Evolutionary conservation across 2,888 invertebrate species (phyloP), one percentile per base, ranked within the genome.

Genomic region (Papilio demoleus): DNA sequence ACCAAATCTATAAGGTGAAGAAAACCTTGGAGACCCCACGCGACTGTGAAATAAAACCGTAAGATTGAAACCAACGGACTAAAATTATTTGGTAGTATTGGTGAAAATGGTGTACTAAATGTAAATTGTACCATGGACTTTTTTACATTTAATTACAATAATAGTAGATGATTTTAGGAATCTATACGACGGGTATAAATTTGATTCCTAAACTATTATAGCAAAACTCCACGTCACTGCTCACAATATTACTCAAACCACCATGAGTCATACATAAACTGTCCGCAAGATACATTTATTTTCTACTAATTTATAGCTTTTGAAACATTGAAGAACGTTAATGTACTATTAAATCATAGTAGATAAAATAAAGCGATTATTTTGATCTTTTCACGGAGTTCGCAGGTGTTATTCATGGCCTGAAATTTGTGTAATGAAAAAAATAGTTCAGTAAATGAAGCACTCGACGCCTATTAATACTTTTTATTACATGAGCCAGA

Each of bases 371-470:
- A 60, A 53, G n/a, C 31, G 12, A 38, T 61, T 42, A 61, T 36
- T 47, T 4, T 2, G 38, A 67, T 65, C 61, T 70, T 73, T 70
- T 47, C 45, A 60, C 40, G 62, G 69, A 50, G 62, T 60, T 61
- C 74, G 65, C 82, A 82, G 81, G 80, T 84, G 84, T 73, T 70
- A 65, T 77, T 80, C 78, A 83, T 76, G 81, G 77, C 73, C 72
- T 76, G 75, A 80, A 81, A 79, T 78, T 71, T 76, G 74, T 76
- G 77, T 76, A 77, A 78, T 78, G 73, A 60, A 74, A 78, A 78
- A 82, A 78, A 81, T 77, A 76, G 76, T 75, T 74, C 71, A 70
- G 65, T 73, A 71, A 70, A 71, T 71, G 71, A 68, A 70, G 74
- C 79, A 78, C 77, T 81, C 78, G 77, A 76, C 76, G 70, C 75